Evolutionary conservation across 2,888 invertebrate genomes (phyloP).

Genomic region (Agrilus cyanescens): DNA sequence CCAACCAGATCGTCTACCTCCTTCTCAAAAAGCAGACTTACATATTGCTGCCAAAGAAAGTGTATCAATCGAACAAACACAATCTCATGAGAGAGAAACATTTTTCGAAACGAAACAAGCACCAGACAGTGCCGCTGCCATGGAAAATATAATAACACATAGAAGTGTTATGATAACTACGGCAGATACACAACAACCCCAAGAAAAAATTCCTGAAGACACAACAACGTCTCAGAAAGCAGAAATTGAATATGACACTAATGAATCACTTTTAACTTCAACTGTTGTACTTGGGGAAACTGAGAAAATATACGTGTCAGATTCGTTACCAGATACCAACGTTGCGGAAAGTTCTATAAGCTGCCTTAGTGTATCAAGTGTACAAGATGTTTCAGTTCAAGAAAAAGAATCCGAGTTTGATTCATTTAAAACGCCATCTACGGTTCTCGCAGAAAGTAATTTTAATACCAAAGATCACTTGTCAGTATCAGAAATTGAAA

Average conservation of each 20-base stretch:
- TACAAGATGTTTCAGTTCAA: conserved; percentile 47
- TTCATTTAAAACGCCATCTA: conserved; percentile 39
- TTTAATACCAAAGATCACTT: conserved; percentile 49
- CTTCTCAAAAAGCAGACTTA: conserved; percentile 47
- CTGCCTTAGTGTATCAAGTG: conserved; percentile 46
- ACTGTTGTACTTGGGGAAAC: conserved; percentile 50
- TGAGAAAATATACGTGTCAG: conserved; percentile 40
- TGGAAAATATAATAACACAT: conserved; percentile 39
- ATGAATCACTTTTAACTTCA: conserved; percentile 46
- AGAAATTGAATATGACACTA: conserved; percentile 46
- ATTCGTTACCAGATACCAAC: conserved; percentile 34
- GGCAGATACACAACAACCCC: conserved; percentile 54
- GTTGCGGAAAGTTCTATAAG: conserved; percentile 40
- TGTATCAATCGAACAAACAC: conserved; percentile 42
- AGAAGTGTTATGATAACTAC: conserved; percentile 49
- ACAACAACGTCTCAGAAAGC: conserved; percentile 43
- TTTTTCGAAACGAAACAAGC: conserved; percentile 36
- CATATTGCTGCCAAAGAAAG: conserved; percentile 49
- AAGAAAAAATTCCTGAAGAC: conserved; percentile 40
- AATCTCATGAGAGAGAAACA: conserved; percentile 55
- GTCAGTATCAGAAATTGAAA: conserved; percentile 45
- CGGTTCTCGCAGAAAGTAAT: conserved; percentile 44
- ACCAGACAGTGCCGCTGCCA: conserved; percentile 37
- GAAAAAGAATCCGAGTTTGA: conserved; percentile 52
- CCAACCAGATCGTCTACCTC: conserved; percentile 45